Evolutionary conservation across 2,113 vertebrate species (phyloP).

Genomic region (Heliornis fulica): DNA sequence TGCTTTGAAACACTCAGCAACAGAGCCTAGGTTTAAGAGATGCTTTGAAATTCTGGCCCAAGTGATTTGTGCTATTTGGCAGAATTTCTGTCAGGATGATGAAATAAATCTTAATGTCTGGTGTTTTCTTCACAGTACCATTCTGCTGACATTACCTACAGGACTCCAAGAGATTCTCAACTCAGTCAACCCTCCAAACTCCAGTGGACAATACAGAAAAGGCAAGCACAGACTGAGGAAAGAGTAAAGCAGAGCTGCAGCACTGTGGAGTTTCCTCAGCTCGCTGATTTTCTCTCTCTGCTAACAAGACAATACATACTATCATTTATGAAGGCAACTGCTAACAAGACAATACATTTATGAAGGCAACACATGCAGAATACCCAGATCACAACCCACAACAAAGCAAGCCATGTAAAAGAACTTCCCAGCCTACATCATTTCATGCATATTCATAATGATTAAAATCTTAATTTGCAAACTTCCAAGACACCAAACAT

Average conservation of each 20-base stretch:
- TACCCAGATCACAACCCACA: not conserved
- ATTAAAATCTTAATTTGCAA: not conserved
- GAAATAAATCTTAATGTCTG: not conserved
- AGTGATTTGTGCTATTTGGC: not conserved
- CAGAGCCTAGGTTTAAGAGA: not conserved
- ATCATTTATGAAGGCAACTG: not conserved
- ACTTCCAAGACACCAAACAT: not conserved
- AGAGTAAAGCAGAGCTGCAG: not conserved
- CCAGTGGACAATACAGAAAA: not conserved
- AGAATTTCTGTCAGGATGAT: not conserved
- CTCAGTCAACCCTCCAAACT: not conserved
- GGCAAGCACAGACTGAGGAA: not conserved
- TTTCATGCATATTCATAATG: not conserved
- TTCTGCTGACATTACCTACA: not conserved
- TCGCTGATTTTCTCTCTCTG: not conserved
- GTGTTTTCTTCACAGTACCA: not conserved
- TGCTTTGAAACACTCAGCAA: not conserved
- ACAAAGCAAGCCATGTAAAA: not conserved
- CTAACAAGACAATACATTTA: not conserved
- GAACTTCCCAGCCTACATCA: not conserved
- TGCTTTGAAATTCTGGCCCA: not conserved
- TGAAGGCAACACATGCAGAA: not conserved
- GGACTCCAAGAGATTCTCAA: not conserved
- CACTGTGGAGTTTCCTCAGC: not conserved
- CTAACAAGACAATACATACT: not conserved